Conservation (phyloP, 2,797 vertebrate species). For the Syndactyla subalaris region DNA sequence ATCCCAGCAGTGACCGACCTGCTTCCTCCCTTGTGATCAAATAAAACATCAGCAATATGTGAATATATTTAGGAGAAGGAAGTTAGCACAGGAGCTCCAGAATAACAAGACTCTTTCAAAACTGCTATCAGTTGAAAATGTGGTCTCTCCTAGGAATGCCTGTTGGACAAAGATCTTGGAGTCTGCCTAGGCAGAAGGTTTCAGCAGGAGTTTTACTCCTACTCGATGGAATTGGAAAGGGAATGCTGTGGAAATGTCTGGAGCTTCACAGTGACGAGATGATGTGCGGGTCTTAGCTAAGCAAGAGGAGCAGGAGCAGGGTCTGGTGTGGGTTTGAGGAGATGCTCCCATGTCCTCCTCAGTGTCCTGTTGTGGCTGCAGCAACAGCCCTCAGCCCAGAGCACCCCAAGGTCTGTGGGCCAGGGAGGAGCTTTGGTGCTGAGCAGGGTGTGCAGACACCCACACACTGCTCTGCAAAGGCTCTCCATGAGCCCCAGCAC, state of each 20-base stretch:
- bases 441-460: fast-evolving
- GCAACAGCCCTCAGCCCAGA: too few species aligned
- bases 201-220: neutral
- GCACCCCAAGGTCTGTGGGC: fast-evolving
- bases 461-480: neutral
- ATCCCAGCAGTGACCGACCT: neutral
- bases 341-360: neutral
- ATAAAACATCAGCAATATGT: neutral
- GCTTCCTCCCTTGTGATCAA: neutral
- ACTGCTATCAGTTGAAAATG: neutral
- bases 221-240: neutral
- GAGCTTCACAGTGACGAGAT: neutral
- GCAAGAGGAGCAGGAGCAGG: neutral
- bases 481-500: neutral
- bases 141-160: neutral
- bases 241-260: too few species aligned
- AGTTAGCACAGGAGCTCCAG: neutral
- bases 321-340: neutral
- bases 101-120: neutral
- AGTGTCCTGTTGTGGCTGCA: neutral
- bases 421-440: too few species aligned
- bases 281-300: neutral
- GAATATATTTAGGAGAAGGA: neutral
- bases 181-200: neutral
- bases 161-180: neutral